Evolutionary conservation across 2,888 invertebrate species (phyloP), one percentile per base, ranked within the genome.

Genomic region (Diplolepis rosae): DNA sequence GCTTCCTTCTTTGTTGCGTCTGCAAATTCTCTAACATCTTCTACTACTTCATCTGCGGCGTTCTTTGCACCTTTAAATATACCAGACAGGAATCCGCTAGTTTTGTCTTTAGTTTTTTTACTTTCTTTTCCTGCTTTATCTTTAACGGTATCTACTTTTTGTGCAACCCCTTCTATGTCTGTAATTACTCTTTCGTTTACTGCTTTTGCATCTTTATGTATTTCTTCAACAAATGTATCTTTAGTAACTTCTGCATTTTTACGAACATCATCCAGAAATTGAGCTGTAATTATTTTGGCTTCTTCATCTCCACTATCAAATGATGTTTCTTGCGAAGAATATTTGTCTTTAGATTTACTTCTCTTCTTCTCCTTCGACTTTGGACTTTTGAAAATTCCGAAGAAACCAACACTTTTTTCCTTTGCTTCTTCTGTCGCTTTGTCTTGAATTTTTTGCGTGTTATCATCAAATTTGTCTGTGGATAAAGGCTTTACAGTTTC

Each of bases 291-390:
- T 1, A 79, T 75, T 69, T 79, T 80, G 24, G 82, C 52, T 65
- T 87, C 87, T 68, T 87, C 87, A 35, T 87, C 86, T 0, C 86
- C 84, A 13, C 84, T 84, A 50, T 87, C 87, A 22, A 84, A 80
- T 0, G 86, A 86, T 3, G 82, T 74, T 3, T 84, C 85, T 56
- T 85, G 87, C 1, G 82, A 80, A 4, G 83, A 72, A 52, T 80
- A 82, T 48, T 81, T 82, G 13, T 87, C 86, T 52, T 80, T 83
- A 0, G 85, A 85, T n/a, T 76, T 79, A 56, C 84, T 84, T 54
- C 83, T 80, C 69, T 82, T 83, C 39, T 84, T 83, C 3, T 74
- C 75, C 65, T 81, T 86, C 13, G 79, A 65, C 42, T 83, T 87
- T 0, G 87, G 87, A 69, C 87, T 87, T 69, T 82, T 87, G 35